Conservation (phyloP, 2,113 vertebrate species). For the Pristiophorus japonicus region DNA sequence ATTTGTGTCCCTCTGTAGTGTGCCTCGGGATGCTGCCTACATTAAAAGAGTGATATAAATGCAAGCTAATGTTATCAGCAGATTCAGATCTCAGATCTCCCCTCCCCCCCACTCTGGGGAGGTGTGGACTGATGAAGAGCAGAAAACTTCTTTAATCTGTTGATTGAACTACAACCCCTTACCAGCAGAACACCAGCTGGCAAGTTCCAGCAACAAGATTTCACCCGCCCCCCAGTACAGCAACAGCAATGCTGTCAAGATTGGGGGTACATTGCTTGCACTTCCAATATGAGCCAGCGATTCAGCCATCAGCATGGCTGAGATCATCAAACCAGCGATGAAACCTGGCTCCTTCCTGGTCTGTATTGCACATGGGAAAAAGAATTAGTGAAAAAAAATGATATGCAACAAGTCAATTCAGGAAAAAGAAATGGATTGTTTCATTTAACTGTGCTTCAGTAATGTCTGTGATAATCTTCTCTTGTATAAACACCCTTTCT, state of each 20-base stretch:
- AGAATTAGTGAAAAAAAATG: not conserved
- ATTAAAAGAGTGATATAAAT: not conserved
- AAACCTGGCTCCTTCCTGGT: not conserved
- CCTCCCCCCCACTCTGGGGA: not conserved
- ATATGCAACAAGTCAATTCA: slow-evolving; percentile 20
- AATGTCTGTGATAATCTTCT: slow-evolving; percentile 34
- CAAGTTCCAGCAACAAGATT: not conserved
- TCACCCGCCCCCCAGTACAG: not conserved
- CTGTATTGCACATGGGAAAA: not conserved
- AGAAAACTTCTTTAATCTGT: not conserved
- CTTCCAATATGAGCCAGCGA: not conserved
- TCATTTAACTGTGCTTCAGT: slow-evolving; percentile 29
- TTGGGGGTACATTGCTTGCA: not conserved
- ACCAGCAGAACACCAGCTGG: not conserved
- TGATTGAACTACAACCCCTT: not conserved
- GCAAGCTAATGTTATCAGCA: not conserved
- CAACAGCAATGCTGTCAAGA: not conserved
- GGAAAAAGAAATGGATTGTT: slow-evolving; percentile 27
- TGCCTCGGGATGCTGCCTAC: not conserved
- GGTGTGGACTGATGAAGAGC: not conserved
- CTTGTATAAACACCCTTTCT: slow-evolving; percentile 35
- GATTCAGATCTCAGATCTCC: not conserved
- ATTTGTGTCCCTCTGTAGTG: no score
- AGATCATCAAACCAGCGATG: no score
- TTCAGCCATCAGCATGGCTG: not conserved